Evolutionary conservation across 2,113 vertebrate species (phyloP).

Genomic region (Hippocampus zosterae): DNA sequence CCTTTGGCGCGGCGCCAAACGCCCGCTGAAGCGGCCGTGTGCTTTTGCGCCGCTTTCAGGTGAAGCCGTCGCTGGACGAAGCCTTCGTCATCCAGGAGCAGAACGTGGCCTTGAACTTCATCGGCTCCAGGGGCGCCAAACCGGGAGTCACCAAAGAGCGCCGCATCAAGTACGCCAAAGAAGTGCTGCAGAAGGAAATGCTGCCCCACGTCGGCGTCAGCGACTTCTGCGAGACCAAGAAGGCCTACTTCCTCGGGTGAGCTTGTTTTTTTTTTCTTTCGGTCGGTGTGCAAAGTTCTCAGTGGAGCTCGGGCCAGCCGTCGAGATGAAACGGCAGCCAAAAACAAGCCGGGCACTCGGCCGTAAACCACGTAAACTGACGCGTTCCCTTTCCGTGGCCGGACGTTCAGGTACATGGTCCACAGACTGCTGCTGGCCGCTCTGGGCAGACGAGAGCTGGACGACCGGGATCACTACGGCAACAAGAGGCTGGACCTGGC

Average conservation of each 20-base stretch:
- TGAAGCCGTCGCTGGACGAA: constrained; percentile 97
- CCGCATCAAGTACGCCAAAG: constrained; percentile 96
- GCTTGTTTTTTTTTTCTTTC: constrained; percentile 27
- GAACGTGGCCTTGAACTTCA: constrained; percentile 96
- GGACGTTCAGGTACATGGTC: constrained; percentile 89
- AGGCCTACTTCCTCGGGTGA: constrained; percentile 96
- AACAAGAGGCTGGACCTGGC: constrained; percentile 99
- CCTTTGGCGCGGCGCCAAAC: neutral
- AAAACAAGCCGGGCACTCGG: no score
- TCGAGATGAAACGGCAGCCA: no score
- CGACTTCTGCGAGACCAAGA: constrained; percentile 99
- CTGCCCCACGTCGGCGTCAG: constrained; percentile 96
- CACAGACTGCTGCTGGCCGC: constrained; percentile 91
- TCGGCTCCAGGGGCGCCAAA: constrained; percentile 97
- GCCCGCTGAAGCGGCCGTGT: no score
- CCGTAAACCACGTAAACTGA: no score
- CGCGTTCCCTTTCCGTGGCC: neutral
- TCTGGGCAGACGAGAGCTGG: constrained; percentile 90
- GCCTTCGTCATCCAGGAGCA: constrained; percentile 99
- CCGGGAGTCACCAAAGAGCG: constrained; percentile 97
- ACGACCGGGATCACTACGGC: constrained; percentile 98
- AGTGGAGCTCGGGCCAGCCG: no score
- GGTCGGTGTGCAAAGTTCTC: no score
- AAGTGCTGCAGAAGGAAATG: constrained; percentile 98
- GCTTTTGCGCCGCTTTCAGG: constrained; percentile 67